Conservation (phyloP, 2,113 vertebrate species). For the Trichomycterus rosablanca region DNA sequence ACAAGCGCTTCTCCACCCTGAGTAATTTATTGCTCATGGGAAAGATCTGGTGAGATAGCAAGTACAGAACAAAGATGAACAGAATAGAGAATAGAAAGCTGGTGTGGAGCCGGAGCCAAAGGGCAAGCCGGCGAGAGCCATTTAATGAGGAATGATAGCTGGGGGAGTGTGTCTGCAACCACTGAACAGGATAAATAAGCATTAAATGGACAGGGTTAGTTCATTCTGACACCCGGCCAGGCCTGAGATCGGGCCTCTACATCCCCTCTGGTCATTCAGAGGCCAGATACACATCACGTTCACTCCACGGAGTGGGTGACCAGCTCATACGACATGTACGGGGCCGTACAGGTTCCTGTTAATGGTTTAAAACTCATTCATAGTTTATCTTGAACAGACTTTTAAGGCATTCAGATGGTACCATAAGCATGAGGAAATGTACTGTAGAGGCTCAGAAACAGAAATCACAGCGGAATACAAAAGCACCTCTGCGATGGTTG, state of each 20-base stretch:
- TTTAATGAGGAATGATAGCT: conserved; percentile 39
- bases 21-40: conserved; percentile 10
- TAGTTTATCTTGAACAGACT: too few relatives aligned
- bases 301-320: too few relatives aligned
- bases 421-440: too few relatives aligned
- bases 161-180: conserved; percentile 19
- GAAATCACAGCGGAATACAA: too few relatives aligned
- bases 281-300: neutral
- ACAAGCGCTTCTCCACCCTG: conserved; percentile 11
- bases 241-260: conserved; percentile 19
- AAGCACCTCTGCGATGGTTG: too few relatives aligned
- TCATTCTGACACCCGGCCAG: conserved; percentile 26
- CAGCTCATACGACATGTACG: too few relatives aligned
- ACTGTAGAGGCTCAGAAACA: too few relatives aligned
- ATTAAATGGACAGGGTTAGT: conserved; percentile 33
- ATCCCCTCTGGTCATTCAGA: neutral
- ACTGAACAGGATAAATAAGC: conserved; percentile 34
- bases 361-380: too few relatives aligned
- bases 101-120: conserved; percentile 15
- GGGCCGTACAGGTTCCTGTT: too few relatives aligned
- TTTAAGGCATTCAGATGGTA: too few relatives aligned
- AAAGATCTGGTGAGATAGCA: conserved; percentile 11
- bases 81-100: neutral
- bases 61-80: conserved; percentile 21
- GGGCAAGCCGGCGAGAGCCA: too few relatives aligned